A percentile compares a stretch with the other conserved stretches of the same genome.
phyloP scores from a whole-genome alignment of 2,888 invertebrate species.

The Hemithea aestivaria region DNA sequence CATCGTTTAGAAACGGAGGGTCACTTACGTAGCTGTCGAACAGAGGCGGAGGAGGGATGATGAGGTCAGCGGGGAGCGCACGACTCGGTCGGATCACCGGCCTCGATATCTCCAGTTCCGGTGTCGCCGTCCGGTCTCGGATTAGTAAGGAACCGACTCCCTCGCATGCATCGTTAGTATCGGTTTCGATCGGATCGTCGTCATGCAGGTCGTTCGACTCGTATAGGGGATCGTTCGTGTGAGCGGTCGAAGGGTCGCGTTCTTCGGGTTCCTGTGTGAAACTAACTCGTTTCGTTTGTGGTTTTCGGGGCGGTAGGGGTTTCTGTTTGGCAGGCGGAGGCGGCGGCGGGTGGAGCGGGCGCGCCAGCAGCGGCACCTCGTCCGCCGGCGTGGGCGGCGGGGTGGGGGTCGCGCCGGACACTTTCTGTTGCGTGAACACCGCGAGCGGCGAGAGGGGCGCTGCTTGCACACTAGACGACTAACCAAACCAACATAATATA shows the following conservation, averaged over 20 bases:
- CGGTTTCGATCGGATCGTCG: conserved; percentile 37
- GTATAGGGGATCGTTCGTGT: conserved; percentile 41
- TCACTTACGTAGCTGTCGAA: conserved; percentile 70
- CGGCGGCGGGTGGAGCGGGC: conserved; percentile 47
- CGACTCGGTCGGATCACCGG: conserved; percentile 51
- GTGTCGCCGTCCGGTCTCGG: conserved; percentile 49
- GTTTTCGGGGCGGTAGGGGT: conserved; percentile 73
- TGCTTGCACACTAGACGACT: conserved; percentile 65
- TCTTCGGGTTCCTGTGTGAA: conserved; percentile 58
- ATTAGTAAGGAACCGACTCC: conserved; percentile 66
- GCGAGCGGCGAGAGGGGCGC: conserved; percentile 62
- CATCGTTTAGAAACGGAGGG: conserved; percentile 44
- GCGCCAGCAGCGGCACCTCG: conserved; percentile 35
- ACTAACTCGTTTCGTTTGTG: conserved; percentile 74
- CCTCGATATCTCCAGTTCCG: conserved; percentile 51
- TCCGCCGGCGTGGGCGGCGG: conserved; percentile 42
- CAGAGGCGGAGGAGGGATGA: conserved; percentile 73
- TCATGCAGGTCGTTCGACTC: conserved; percentile 59
- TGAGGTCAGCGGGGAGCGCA: conserved; percentile 65
- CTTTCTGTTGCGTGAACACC: conserved; percentile 59
- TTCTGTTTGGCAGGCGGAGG: conserved; percentile 58
- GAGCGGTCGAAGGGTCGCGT: conserved; percentile 40
- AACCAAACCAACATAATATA: conserved; percentile 73
- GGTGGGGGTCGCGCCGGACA: conserved; percentile 39
- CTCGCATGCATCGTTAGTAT: conserved; percentile 74